phyloP scores from a whole-genome alignment of 30 jellyfish, hydroid and myxozoan genomes.

The Sanderia malayensis region DNA sequence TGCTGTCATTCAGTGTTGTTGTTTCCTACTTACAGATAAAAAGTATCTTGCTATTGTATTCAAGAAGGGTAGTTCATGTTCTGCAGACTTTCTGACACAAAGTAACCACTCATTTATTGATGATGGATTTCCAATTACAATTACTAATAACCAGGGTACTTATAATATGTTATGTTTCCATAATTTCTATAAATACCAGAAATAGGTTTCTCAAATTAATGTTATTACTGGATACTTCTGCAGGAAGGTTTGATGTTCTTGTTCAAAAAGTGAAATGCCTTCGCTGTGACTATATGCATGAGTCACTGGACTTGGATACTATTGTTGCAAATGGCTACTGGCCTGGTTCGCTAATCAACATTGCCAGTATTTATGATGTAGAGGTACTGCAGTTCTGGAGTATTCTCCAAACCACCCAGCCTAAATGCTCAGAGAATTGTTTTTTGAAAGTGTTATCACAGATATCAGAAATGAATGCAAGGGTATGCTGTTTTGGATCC shows the following conservation, averaged over 20 bases:
- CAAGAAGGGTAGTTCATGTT: no score
- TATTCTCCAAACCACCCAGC: background rate
- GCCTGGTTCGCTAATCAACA: conserved; percentile 22
- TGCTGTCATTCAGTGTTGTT: background rate
- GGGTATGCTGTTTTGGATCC: background rate
- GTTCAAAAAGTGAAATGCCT: conserved; percentile 7
- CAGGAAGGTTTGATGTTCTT: conserved; percentile 18
- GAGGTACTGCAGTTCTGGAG: conserved; percentile 4
- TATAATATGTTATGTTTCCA: no score
- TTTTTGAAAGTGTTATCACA: conserved; percentile 1
- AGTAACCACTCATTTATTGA: background rate
- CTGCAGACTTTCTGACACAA: background rate
- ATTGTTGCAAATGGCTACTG: conserved; percentile 15
- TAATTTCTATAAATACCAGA: no score
- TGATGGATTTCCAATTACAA: no score
- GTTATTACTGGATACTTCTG: background rate
- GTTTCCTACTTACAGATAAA: background rate
- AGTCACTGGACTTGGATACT: background rate
- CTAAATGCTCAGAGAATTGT: conserved; percentile 15
- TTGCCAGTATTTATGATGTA: conserved; percentile 5
- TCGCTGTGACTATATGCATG: background rate
- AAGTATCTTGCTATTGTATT: background rate
- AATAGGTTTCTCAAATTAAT: no score
- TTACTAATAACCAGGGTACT: no score
- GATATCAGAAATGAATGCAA: conserved; percentile 5